Conservation (phyloP, 2,888 invertebrate genomes). For the Dryobota labecula region DNA sequence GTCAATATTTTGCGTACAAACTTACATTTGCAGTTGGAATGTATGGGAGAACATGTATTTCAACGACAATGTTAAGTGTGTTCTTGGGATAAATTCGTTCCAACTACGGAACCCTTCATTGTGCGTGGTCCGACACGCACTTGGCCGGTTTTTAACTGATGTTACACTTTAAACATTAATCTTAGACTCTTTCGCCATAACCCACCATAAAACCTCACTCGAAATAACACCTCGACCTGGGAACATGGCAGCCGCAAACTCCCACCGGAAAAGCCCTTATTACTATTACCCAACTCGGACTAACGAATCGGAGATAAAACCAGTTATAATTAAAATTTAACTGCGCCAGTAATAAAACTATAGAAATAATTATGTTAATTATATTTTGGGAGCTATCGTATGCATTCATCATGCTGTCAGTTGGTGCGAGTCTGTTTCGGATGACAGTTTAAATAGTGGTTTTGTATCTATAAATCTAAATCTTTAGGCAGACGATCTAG, state of each 20-base stretch:
- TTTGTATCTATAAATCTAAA: slow-evolving; percentile 32
- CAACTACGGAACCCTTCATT: too few relatives aligned
- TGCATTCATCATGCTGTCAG: slow-evolving; percentile 64
- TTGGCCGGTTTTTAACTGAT: neutral
- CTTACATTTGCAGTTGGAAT: too few relatives aligned
- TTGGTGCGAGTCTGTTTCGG: slow-evolving; percentile 14
- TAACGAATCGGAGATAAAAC: slow-evolving; percentile 65
- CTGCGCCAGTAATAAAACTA: slow-evolving; percentile 66
- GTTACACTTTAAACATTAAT: neutral
- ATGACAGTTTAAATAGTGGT: slow-evolving; percentile 60
- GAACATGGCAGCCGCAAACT: slow-evolving; percentile 41
- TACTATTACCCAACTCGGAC: slow-evolving; percentile 60
- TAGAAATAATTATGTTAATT: slow-evolving; percentile 69
- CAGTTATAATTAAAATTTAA: slow-evolving; percentile 68
- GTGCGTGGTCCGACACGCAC: too few relatives aligned
- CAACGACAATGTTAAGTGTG: too few relatives aligned
- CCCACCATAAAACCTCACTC: slow-evolving; percentile 29
- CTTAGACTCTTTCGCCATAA: slow-evolving; percentile 14
- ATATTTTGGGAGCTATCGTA: slow-evolving; percentile 62
- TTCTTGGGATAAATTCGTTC: too few relatives aligned
- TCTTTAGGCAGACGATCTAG: slow-evolving; percentile 21
- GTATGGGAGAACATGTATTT: too few relatives aligned
- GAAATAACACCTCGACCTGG: slow-evolving; percentile 45
- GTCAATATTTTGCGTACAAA: too few relatives aligned
- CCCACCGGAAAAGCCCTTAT: slow-evolving; percentile 64